Evolutionary conservation across 2,113 vertebrate species (phyloP), one percentile per base, ranked within the genome.

Genomic region (Ornithorhynchus anatinus): DNA sequence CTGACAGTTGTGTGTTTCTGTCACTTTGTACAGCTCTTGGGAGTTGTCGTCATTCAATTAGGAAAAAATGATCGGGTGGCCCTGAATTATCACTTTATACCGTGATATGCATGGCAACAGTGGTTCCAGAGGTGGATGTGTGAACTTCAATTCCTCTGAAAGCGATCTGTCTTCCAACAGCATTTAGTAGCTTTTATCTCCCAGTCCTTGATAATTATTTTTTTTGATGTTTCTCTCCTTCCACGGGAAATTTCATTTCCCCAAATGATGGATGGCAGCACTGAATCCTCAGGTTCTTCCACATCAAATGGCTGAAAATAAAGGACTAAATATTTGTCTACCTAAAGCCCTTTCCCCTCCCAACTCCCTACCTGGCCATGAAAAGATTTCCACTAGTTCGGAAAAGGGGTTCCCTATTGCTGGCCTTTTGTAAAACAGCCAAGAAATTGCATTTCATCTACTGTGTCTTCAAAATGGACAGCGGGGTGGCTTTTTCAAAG

Each of bases 241-340:
- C 40, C 64, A 36, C 45, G 33, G 64, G 56, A 88, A 87, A 83
- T 79, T 47, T 31, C 63, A 62, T 78, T 81, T 84, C 61, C 77
- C 15, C 70, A 72, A 79, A 23, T 4, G 51, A 65, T n/a, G 60
- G 44, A 50, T 35, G 62, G 44, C 37, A 82, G 63, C 32, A 33
- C 53, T 66, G 59, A 84, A 75, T 70, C 54, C 64, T 72, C 52
- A 69, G 73, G 61, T 48, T 77, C 16, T 84, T 81, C 20, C 4
- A 44, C 40, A 6, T 20, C 54, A 65, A 84, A 74, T 42, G 57
- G 76, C 29, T n/a, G 80, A 80, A 86, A 85, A 61, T 54, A 56
- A 66, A 65, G 39, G 9, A 1, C 20, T 50, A n/a, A 69, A 25
- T 59, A 33, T 35, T 1, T 0, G 25, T 2, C 29, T 19, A 6